Conservation (phyloP, 2,797 vertebrate species). For the Coregonus sp. region DNA sequence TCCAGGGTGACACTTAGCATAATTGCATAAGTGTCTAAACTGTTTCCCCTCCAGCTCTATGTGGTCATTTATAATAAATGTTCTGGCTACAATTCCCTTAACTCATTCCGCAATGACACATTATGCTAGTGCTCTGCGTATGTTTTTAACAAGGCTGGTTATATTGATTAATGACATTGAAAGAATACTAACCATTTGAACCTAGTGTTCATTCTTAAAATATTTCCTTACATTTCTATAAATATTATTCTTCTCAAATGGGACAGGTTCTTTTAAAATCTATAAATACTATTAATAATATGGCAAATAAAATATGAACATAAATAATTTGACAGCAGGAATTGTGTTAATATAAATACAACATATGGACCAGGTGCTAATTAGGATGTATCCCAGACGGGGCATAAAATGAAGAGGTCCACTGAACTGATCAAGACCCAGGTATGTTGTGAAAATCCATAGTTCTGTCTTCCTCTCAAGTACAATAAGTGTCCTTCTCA, state of each 20-base stretch:
- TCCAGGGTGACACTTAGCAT: conserved; percentile 82
- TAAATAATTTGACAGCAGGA: conserved; percentile 72
- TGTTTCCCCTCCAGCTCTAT: conserved; percentile 75
- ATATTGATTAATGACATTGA: conserved; percentile 78
- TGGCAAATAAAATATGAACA: conserved; percentile 69
- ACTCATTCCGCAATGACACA: conserved; percentile 72
- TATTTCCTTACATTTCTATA: conserved; percentile 71
- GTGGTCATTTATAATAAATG: conserved; percentile 79
- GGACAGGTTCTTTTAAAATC: conserved; percentile 71
- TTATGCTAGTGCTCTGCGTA: conserved; percentile 73
- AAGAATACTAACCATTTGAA: conserved; percentile 73
- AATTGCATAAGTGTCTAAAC: conserved; percentile 84
- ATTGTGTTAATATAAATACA: conserved; percentile 73
- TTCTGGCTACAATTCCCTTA: conserved; percentile 65
- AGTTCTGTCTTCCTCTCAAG: conserved; percentile 57
- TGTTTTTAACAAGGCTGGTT: conserved; percentile 77
- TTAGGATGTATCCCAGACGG: conserved; percentile 63
- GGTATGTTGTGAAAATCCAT: conserved; percentile 69
- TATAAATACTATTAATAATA: conserved; percentile 70
- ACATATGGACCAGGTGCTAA: conserved; percentile 69
- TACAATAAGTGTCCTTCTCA: conserved; percentile 62
- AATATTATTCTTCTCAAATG: conserved; percentile 70
- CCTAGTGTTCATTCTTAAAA: conserved; percentile 70
- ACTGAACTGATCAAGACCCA: conserved; percentile 58
- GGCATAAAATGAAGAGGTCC: conserved; percentile 52